Evolutionary conservation across 2,797 vertebrate species (phyloP), one percentile per base, ranked within the genome.

Genomic region (Sorex maritimensis): DNA sequence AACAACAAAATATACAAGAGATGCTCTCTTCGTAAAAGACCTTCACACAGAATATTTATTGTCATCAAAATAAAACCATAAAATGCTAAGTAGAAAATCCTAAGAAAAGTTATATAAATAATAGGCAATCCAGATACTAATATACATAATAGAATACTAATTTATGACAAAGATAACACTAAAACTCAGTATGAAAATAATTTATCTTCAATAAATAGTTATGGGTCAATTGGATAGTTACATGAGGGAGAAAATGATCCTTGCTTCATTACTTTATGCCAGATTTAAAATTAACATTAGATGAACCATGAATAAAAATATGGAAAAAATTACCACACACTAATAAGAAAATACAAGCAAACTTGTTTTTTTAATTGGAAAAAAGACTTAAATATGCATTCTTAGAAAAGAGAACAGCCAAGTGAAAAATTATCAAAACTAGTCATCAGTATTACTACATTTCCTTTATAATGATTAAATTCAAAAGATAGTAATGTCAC

Each of bases 21-120:
- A 94, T 49, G 65, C 52, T 44, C 84, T 90, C 38, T 61, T 5
- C 74, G 78, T 95, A 93, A 88, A 79, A 86, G n/a, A 4, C 44
- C 15, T 80, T 83, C 91, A 68, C 73, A 5, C 44, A 86, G 73
- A 74, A 86, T 93, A 88, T 82, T 85, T 93, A 90, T 80, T 85
- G 34, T 46, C 52, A 73, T 69, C 15, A 92, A 93, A 95, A 67
- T 81, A 81, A 52, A 90, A 55, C 15, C 23, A 80, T 79, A 81
- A 72, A 44, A 46, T 26, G 67, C 30, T 73, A 93, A 89, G 17
- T 72, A 7, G 12, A 55, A 88, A 89, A 74, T 81, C 26, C 17
- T 13, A 69, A 19, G 90, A 78, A 94, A 86, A n/a, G 85, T 84
- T 58, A 4, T 83, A 58, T 94, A 90, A 88, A 86, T 0, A 92